Base-by-base conservation (phyloP, 23 tunicate genomes). In the Pegea sp. region DNA sequence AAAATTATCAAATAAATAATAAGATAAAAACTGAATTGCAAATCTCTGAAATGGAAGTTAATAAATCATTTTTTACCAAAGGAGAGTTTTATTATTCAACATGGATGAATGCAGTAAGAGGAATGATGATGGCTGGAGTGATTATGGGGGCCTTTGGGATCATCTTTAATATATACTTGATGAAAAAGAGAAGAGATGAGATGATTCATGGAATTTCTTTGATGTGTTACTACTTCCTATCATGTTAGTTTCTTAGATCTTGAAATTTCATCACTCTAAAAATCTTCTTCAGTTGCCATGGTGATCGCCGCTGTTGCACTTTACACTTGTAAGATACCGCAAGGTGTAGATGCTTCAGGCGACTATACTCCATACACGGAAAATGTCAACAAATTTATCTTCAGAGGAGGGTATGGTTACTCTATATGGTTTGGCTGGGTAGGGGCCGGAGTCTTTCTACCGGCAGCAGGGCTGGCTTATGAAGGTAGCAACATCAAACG, bases 361-460 rank as follows among this genome's bases (percentile, higher is more conserved):
- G 26, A 38, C 5, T 53, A 64, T 28, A 64, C 68, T 20, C 31
- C 49, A 3, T 46, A 54, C 58, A 42, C 60, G 18, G 70, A 34
- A 25, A 51, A 61, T 4, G 61, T 71, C 20, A 61, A 49, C 25
- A 62, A 61, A 26, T 81, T 66, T 61, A 49, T 57, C 16, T 81
- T 67, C 54, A 8, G 46, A 1, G 75, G 73, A 18, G 73, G 69
- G 5, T 81, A 81, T 55, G 93, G 93, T 1, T 81, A 81, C 29
- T 81, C 93, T 18, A 6, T 81, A 59, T 81, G 93, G 93, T 29
- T 81, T 27, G 28, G 75, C 13, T 81, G 93, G 93, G 50, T 81
- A 7, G 64, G 65, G 1, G 69, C 75, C 31, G 93, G 93, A 28
- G 50, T 67, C 16, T 81, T 81, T 28, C 60, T 81, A 11, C 66